Evolutionary conservation across 2,113 vertebrate species (phyloP).

Genomic region (Ardeotis arabs): DNA sequence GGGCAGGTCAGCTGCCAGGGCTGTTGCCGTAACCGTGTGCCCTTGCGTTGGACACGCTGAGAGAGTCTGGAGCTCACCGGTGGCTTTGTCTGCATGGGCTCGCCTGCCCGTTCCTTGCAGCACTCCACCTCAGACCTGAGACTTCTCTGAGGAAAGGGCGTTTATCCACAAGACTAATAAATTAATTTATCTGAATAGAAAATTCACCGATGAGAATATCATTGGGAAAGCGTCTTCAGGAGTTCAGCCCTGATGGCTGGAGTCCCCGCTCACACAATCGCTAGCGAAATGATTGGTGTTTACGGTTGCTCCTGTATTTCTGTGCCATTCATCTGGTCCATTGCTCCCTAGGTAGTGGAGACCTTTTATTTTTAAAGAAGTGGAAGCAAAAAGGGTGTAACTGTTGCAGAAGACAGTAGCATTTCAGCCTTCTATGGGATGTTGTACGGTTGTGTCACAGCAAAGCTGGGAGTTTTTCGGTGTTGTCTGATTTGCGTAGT

Average conservation of each 20-base stretch:
- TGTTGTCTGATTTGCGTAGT: background rate
- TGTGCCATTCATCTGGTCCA: accelerated
- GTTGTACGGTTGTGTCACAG: background rate
- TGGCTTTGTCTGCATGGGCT: background rate
- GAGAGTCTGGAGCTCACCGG: background rate
- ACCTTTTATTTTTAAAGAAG: background rate
- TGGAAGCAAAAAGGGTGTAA: background rate
- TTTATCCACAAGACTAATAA: background rate
- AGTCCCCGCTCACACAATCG: background rate
- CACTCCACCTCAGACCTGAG: background rate
- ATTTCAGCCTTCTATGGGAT: background rate
- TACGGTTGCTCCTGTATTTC: background rate
- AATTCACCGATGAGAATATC: background rate
- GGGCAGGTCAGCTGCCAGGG: slow-evolving; percentile 42
- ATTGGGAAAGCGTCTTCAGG: background rate
- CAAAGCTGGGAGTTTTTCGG: background rate
- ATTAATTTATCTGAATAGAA: background rate
- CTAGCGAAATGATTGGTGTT: background rate
- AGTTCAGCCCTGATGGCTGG: background rate
- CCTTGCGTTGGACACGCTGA: background rate
- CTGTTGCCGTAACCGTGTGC: slow-evolving; percentile 36
- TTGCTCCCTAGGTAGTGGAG: background rate
- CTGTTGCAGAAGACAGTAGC: background rate
- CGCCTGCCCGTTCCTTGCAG: background rate
- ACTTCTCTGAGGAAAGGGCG: background rate